Evolutionary conservation across 2,797 vertebrate genomes (phyloP).

Genomic region (Pipistrellus pipistrellus): DNA sequence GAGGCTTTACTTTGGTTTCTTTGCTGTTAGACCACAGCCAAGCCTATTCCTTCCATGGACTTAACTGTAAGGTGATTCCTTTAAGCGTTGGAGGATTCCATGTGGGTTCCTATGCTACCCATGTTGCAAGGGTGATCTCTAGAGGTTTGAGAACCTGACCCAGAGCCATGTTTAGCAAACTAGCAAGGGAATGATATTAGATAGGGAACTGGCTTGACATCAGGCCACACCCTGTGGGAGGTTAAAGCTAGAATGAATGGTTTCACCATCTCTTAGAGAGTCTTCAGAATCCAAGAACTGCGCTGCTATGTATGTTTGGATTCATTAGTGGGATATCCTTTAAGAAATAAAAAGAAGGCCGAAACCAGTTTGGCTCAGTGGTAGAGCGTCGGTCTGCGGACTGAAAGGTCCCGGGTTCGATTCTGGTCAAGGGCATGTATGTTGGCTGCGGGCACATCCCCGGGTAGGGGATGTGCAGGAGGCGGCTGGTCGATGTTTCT

Average conservation of each 20-base stretch:
- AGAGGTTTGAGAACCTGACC: background rate
- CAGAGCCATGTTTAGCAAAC: background rate
- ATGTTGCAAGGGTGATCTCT: background rate
- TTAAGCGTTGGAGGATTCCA: background rate
- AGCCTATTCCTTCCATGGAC: background rate
- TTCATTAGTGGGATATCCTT: constrained; percentile 1
- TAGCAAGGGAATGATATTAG: background rate
- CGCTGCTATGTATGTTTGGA: background rate
- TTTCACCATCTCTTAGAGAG: background rate
- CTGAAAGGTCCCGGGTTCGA: no score
- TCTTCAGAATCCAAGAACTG: constrained; percentile 11
- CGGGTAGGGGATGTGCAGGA: no score
- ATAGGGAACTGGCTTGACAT: background rate
- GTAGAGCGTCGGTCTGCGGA: no score
- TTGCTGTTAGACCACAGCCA: background rate
- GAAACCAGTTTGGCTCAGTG: no score
- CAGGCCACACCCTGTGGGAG: background rate
- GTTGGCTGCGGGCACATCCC: no score
- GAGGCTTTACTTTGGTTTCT: background rate
- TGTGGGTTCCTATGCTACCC: background rate
- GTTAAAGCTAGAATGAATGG: background rate
- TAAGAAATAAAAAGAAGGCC: background rate
- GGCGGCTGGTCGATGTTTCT: no score
- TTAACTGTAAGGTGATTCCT: background rate
- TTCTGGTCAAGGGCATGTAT: no score